Evolutionary conservation across 2,888 invertebrate species (phyloP).

Genomic region (Rotaria sp.): DNA sequence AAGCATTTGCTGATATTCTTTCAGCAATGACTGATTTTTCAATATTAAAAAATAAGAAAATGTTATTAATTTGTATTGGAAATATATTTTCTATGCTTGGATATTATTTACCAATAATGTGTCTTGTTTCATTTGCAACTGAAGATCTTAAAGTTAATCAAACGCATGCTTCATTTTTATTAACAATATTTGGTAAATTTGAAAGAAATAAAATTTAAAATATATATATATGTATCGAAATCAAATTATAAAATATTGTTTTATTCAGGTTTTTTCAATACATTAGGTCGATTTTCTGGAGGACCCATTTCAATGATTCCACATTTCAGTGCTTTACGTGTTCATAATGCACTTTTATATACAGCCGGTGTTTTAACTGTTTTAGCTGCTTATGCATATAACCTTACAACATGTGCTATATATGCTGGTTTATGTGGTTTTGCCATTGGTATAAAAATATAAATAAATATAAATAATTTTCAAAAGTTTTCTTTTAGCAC

Average conservation of each 20-base stretch:
- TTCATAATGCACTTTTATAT: not conserved
- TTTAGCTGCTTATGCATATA: not conserved
- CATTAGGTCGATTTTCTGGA: not conserved
- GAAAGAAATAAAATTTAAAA: no score
- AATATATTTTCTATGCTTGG: conserved; percentile 6
- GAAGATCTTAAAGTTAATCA: not conserved
- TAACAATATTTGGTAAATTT: not conserved
- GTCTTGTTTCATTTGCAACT: not conserved
- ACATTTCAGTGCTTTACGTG: not conserved
- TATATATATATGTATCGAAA: no score
- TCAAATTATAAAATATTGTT: not conserved
- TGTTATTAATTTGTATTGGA: conserved; percentile 30
- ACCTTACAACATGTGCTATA: not conserved
- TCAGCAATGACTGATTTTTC: not conserved
- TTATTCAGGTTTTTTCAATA: not conserved
- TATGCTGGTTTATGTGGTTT: conserved; percentile 1
- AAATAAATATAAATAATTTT: not conserved
- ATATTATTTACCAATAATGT: conserved; percentile 16
- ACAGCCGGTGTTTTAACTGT: not conserved
- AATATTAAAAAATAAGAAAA: conserved; percentile 26
- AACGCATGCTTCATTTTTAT: not conserved
- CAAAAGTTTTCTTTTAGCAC: not conserved
- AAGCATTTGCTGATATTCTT: not conserved
- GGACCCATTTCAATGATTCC: not conserved
- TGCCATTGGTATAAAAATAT: not conserved